phyloP scores from a whole-genome alignment of 2,113 vertebrate species.

The Colossoma macropomum region DNA sequence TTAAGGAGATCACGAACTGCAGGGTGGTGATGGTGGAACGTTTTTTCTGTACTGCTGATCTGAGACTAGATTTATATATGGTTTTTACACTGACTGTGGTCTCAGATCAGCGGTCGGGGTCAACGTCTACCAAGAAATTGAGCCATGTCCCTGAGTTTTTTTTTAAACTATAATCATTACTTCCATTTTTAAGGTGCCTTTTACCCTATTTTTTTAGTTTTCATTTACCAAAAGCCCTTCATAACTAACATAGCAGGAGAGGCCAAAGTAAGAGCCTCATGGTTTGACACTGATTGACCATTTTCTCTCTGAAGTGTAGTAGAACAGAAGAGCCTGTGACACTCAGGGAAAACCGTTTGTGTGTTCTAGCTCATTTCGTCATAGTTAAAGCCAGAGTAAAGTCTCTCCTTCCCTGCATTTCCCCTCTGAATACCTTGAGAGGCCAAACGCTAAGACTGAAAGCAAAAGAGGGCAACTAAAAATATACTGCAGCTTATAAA shows the following conservation, averaged over 20 bases:
- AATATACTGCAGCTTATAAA: too few species aligned
- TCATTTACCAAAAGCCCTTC: neutral
- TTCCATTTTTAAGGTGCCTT: neutral
- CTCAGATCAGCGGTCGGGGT: neutral
- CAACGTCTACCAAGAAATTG: neutral
- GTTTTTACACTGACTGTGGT: neutral
- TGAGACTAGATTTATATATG: constrained; percentile 1
- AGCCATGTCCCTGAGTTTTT: neutral
- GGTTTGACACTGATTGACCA: neutral
- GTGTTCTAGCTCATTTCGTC: neutral
- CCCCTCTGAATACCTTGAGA: neutral
- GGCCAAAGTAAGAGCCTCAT: neutral
- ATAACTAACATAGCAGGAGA: too few species aligned
- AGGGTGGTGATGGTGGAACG: neutral
- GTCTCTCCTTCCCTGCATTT: neutral
- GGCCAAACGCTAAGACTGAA: neutral
- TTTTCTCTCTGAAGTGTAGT: constrained; percentile 20
- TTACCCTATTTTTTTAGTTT: neutral
- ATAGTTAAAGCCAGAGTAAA: neutral
- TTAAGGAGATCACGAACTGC: neutral
- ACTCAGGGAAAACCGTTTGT: constrained; percentile 27
- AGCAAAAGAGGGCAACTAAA: neutral
- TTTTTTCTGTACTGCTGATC: constrained; percentile 30
- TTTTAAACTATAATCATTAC: neutral
- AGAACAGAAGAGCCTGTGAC: neutral